A percentile compares a stretch with the other conserved stretches of the same genome.
Conservation (phyloP, 1,140 invertebrate genomes). For the Choristoneura fumiferana region DNA sequence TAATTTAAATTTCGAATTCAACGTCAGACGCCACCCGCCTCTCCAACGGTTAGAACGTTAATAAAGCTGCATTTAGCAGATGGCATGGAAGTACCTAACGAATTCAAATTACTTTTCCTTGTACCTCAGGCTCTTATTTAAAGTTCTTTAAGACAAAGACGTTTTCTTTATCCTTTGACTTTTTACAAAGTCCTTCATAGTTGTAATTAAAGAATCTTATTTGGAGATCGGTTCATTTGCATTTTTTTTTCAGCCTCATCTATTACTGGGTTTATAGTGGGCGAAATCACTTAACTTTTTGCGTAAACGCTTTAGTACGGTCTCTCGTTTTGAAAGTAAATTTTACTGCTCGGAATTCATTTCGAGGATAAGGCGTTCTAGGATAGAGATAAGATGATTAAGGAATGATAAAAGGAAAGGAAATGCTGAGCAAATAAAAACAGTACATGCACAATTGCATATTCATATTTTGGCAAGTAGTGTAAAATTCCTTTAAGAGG, state of each 20-base stretch:
- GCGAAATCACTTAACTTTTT: too few relatives aligned
- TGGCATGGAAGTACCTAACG: slow-evolving; percentile 2
- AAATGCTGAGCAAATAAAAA: too few relatives aligned
- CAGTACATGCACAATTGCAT: too few relatives aligned
- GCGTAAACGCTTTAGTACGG: too few relatives aligned
- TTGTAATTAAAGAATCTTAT: slow-evolving; percentile 10
- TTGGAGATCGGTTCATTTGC: background rate
- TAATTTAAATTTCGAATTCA: slow-evolving; percentile 14
- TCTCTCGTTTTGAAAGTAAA: background rate
- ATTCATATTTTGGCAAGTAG: too few relatives aligned
- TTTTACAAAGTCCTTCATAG: background rate
- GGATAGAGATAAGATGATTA: too few relatives aligned
- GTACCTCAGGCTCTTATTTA: slow-evolving; percentile 10
- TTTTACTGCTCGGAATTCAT: too few relatives aligned
- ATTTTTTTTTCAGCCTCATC: background rate
- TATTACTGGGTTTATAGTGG: background rate
- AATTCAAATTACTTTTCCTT: slow-evolving; percentile 16
- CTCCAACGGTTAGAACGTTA: slow-evolving; percentile 5
- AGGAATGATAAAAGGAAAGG: too few relatives aligned
- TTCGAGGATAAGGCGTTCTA: background rate
- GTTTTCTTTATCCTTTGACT: background rate
- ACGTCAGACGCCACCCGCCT: background rate
- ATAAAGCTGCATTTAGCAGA: slow-evolving; percentile 6
- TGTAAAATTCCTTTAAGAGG: too few relatives aligned
- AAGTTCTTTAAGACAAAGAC: background rate